These are phyloP conservation scores for Enteromius unitaeniatus DNA, from an alignment of 2,797 vertebrate species.

Conservation along the genomic window DNA sequence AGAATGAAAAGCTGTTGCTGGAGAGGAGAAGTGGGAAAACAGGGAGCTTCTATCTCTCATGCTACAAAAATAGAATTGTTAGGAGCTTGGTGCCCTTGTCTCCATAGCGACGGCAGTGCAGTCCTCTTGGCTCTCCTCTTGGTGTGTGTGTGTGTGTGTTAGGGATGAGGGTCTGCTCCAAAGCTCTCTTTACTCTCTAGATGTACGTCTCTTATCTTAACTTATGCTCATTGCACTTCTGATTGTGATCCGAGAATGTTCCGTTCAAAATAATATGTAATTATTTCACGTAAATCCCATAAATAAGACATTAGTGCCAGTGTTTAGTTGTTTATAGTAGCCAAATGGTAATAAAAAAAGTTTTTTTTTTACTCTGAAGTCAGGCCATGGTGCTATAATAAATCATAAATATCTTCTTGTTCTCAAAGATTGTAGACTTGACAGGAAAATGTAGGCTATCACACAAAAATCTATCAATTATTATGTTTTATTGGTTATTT, in stretches of 20 bases:
- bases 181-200: constrained; percentile 45
- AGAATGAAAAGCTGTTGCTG: constrained; percentile 69
- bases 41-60: constrained; percentile 74
- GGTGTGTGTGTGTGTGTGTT: constrained; percentile 75
- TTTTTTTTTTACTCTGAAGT: neutral
- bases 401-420: neutral
- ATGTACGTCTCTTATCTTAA: constrained; percentile 18
- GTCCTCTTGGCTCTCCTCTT: constrained; percentile 77
- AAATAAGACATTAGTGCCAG: constrained; percentile 1
- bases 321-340: neutral
- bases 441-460: neutral
- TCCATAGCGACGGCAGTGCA: constrained; percentile 81
- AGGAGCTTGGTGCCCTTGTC: constrained; percentile 81
- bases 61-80: constrained; percentile 85
- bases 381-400: neutral
- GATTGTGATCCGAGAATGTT: neutral
- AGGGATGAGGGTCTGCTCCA: constrained; percentile 70
- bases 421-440: neutral
- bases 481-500: neutral
- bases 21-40: constrained; percentile 72
- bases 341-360: neutral
- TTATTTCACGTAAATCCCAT: neutral
- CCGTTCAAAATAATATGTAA: neutral
- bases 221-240: neutral
- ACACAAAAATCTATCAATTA: neutral